Conservation (phyloP, 37 sponge, comb jelly and placozoan genomes). For the Cliona cf. orientalis region DNA sequence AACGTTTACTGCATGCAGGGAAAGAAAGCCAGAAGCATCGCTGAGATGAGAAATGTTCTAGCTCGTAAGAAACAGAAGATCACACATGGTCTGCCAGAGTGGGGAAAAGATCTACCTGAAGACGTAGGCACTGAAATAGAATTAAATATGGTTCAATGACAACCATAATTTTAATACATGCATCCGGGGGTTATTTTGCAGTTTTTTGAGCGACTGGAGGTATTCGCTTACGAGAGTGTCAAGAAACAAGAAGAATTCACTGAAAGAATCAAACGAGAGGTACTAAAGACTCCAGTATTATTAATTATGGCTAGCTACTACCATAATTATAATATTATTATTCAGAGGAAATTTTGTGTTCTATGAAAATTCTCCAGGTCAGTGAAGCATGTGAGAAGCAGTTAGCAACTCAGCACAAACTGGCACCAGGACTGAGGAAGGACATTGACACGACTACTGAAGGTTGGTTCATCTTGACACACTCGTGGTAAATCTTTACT, state of each 20-base stretch:
- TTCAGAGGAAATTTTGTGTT: neutral
- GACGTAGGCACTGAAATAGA: too few relatives aligned
- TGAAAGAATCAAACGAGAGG: conserved; percentile 68
- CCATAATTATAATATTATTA: too few relatives aligned
- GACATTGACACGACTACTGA: conserved; percentile 37
- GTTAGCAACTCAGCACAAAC: conserved; percentile 66
- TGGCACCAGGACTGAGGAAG: conserved; percentile 37
- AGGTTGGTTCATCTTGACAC: conserved; percentile 28
- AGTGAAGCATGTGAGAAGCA: conserved; percentile 74
- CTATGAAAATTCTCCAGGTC: conserved; percentile 26
- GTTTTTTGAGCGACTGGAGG: conserved; percentile 86
- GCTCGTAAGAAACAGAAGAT: conserved; percentile 28
- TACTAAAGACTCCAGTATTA: too few relatives aligned
- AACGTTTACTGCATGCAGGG: too few relatives aligned
- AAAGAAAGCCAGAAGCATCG: neutral
- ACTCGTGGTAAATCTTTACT: neutral
- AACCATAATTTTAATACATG: neutral
- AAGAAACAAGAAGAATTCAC: conserved; percentile 67
- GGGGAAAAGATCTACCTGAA: conserved; percentile 74
- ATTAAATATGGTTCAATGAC: neutral
- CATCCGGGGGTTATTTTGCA: conserved; percentile 1
- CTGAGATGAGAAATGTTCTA: conserved; percentile 10
- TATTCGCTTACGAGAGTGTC: conserved; percentile 73
- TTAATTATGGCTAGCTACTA: too few relatives aligned
- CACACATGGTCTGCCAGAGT: conserved; percentile 46